Base-by-base conservation (phyloP, 1,140 invertebrate species). In the Triops longicaudatus region DNA sequence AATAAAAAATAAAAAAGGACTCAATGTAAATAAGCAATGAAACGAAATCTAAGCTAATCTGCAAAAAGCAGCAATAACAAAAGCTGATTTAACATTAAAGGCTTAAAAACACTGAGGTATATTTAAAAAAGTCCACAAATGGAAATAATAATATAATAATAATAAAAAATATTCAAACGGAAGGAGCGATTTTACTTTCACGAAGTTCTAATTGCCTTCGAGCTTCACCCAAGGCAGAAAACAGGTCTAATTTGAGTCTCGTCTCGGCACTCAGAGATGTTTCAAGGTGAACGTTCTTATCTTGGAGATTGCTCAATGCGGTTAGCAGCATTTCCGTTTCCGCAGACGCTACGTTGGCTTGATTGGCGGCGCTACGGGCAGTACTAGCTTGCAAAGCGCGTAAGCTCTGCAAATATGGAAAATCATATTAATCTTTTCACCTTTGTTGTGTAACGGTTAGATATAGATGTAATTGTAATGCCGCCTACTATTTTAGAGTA, bases 241-340 rank as follows among this genome's bases (percentile, higher is more conserved):
- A 97, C 77, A 99, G 88, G 80, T 89, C 87, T 78, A 98, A 88
- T 86, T 98, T 98, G 84, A 98, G 91, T 78, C 95, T 88, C 73
- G 95, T 99, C 87, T 98, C 96, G 28, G 95, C 94, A 80, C 93
- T 96, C 74, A 99, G 88, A 83, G 92, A 95, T 81, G 93, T 93
- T 86, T 99, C 95, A 77, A 96, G 87, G 83, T 93, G 93, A 80
- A 88, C 84, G 83, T 93, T 96, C 86, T 95, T 94, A 79, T 96
- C 93, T 85, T 95, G 92, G 84, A 96, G 89, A 41, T 89, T 89
- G 78, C 88, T 89, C 71, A 96, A 84, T n/a, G 93, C 92, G 72
- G 89, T 88, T 85, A 94, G 89, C 78, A 96, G 84, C 80, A 93
- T 89, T 81, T 95, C 93, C 28, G 90, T 88, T 80, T 95, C 93